Conservation (phyloP, 1,140 invertebrate species). For the Drosophila watanabei region DNA sequence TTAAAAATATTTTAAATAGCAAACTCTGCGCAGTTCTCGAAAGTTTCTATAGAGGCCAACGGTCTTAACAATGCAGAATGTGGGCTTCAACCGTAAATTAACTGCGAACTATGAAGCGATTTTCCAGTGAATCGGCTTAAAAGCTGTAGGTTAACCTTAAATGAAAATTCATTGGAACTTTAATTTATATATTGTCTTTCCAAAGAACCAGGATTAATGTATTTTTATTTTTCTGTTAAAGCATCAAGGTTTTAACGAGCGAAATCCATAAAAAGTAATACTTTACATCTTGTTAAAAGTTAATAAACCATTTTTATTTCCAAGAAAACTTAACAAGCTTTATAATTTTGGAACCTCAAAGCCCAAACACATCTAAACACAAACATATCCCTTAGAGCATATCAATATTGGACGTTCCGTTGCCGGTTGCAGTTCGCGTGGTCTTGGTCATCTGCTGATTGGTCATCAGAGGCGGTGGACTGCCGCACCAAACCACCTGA, state of each 20-base stretch:
- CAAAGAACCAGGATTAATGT: too few relatives aligned
- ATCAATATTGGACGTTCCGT: constrained; percentile 82
- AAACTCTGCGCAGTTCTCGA: background rate
- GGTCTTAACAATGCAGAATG: constrained; percentile 3
- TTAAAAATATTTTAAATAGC: constrained; percentile 30
- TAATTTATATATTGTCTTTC: background rate
- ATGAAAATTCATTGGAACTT: background rate
- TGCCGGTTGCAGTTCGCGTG: constrained; percentile 80
- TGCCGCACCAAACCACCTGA: constrained; percentile 82
- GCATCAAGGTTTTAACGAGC: too few relatives aligned
- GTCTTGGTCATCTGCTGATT: constrained; percentile 82
- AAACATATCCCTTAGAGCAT: constrained; percentile 77
- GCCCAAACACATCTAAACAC: background rate
- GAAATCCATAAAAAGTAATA: background rate
- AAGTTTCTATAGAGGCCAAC: background rate
- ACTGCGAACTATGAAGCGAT: background rate
- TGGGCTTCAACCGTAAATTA: background rate
- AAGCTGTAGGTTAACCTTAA: background rate
- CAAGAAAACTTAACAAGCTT: background rate
- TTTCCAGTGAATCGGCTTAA: background rate
- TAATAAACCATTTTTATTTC: constrained; percentile 1
- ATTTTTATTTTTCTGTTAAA: too few relatives aligned
- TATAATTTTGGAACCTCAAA: background rate
- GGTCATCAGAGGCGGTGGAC: constrained; percentile 73
- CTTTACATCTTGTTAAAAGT: background rate